Conservation (phyloP, 1,140 invertebrate genomes). For the Tribolium madens region DNA sequence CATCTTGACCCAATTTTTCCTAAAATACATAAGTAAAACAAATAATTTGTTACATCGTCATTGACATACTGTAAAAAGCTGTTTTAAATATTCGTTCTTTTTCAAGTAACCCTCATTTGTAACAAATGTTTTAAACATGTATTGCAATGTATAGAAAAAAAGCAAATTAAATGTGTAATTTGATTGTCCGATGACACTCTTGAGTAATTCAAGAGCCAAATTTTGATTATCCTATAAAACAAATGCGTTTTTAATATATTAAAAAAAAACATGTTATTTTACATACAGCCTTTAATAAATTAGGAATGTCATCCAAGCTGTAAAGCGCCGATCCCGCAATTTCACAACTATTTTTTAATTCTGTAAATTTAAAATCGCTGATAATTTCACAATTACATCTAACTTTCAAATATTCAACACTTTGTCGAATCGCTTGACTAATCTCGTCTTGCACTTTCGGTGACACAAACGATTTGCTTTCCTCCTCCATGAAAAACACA, state of each 20-base stretch:
- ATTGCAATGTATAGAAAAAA: constrained; percentile 69
- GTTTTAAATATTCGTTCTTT: constrained; percentile 70
- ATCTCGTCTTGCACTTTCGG: constrained; percentile 76
- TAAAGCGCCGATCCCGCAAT: constrained; percentile 47
- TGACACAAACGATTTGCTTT: constrained; percentile 73
- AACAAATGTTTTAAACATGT: constrained; percentile 68
- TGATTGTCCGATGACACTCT: constrained; percentile 68
- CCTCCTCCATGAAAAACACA: constrained; percentile 84
- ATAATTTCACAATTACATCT: constrained; percentile 69
- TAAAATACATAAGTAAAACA: constrained; percentile 61
- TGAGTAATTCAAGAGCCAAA: constrained; percentile 40
- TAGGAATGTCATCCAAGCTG: constrained; percentile 50
- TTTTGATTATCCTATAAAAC: constrained; percentile 66
- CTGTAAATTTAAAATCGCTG: constrained; percentile 63
- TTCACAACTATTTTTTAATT: constrained; percentile 43
- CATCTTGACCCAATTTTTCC: constrained; percentile 80
- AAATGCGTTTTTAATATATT: constrained; percentile 66
- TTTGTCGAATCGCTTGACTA: constrained; percentile 73
- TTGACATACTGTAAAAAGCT: constrained; percentile 61
- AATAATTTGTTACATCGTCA: constrained; percentile 26
- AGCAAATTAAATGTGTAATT: constrained; percentile 68
- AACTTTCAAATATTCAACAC: constrained; percentile 72
- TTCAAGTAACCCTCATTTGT: constrained; percentile 67
- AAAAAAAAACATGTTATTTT: no score
- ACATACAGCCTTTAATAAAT: constrained; percentile 54